These are phyloP conservation scores for Octopus sinensis DNA, from an alignment of 1,140 invertebrate species.

Conservation along the genomic window DNA sequence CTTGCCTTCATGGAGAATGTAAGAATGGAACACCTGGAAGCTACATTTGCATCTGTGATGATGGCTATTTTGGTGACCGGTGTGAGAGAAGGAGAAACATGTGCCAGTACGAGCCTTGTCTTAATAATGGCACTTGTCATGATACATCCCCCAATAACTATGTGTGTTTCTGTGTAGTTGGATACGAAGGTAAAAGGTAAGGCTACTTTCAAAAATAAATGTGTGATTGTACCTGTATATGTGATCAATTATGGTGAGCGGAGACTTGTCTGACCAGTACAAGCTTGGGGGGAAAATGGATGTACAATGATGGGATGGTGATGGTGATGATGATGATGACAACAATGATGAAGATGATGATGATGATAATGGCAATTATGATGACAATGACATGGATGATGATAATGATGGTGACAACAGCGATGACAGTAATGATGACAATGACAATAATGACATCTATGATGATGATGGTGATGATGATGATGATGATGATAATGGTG, in stretches of 20 bases:
- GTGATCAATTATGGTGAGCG: conserved; percentile 38
- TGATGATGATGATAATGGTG: no score
- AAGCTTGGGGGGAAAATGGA: background rate
- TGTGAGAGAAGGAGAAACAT: background rate
- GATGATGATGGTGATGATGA: no score
- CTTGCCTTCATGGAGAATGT: conserved; percentile 31
- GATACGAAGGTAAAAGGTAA: conserved; percentile 70
- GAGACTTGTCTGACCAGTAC: background rate
- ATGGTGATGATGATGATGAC: conserved; percentile 14
- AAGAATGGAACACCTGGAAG: conserved; percentile 29
- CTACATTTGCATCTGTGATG: conserved; percentile 29
- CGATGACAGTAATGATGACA: conserved; percentile 1
- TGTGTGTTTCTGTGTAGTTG: conserved; percentile 68
- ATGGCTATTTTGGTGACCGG: background rate
- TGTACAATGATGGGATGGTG: background rate
- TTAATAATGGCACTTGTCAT: conserved; percentile 21
- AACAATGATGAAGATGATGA: conserved; percentile 14
- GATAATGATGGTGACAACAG: background rate
- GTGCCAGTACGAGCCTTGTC: background rate
- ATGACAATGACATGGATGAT: background rate
- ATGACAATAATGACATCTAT: background rate
- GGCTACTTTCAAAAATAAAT: conserved; percentile 84
- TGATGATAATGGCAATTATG: conserved; percentile 15
- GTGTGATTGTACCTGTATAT: conserved; percentile 79
- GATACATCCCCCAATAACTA: background rate